Base-by-base conservation (phyloP, 2,113 vertebrate species). In the Lycaon pictus region DNA sequence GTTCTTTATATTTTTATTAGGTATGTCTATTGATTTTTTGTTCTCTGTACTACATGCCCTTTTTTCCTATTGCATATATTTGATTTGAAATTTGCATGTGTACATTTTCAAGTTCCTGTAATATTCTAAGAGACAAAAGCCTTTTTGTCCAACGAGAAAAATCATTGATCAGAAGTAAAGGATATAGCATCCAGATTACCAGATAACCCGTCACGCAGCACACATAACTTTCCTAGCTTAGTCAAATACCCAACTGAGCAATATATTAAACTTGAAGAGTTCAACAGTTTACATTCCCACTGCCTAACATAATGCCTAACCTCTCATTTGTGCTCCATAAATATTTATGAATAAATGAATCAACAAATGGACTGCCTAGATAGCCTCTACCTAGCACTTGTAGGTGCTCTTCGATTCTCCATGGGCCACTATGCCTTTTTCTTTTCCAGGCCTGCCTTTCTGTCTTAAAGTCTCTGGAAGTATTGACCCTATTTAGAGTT, bases 1-100 rank as follows among this genome's bases (percentile, higher is more conserved):
- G 67, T 80, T 96, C 74, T 93, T 93, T 94, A 69, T 80, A 5
- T 81, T 72, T 87, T 95, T 86, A 74, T 90, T 80, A n/a, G 55
- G 20, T 23, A 71, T 65, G 51, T 67, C 69, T 90, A 5, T 25
- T 51, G 63, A 77, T 25, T 65, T 35, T 95, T 60, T 63, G 29
- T 87, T 82, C 62, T 88, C 55, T 0, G 0, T 81, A 22, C 23
- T 53, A 22, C n/a, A 94, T 1, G 1, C 87, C 27, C 22, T 74
- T 63, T 58, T 74, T 43, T 27, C 60, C 69, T 71, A 25, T 85
- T 17, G 83, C 72, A 88, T 16, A 20, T 82, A 7, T 86, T 62
- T 95, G 12, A 67, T 89, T 95, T 87, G 62, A 80, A 89, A 87
- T 81, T 62, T 96, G 23, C 29, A 51, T 55, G 20, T 63, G 11